Evolutionary conservation across 2,113 vertebrate species (phyloP).

Genomic region (Notarius quadriscutis): DNA sequence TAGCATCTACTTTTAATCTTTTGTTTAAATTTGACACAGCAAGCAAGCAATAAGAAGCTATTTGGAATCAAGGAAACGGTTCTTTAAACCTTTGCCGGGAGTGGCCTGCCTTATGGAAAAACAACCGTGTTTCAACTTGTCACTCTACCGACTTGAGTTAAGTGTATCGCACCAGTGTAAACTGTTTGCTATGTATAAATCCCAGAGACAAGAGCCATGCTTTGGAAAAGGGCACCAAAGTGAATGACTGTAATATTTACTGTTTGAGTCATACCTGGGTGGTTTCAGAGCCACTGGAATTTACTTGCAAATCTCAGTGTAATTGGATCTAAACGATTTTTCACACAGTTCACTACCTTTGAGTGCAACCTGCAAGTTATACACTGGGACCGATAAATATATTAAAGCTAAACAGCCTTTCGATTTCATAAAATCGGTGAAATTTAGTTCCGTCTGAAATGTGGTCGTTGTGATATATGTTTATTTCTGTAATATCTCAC

Average conservation of each 20-base stretch:
- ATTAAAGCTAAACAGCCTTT: neutral
- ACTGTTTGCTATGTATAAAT: conserved; percentile 29
- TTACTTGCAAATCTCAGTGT: neutral
- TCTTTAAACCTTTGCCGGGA: conserved; percentile 26
- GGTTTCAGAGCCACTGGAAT: conserved; percentile 16
- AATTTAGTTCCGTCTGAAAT: too few species aligned
- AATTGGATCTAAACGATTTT: conserved; percentile 2
- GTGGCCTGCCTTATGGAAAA: conserved; percentile 33
- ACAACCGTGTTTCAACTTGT: conserved; percentile 41
- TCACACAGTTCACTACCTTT: conserved; percentile 17
- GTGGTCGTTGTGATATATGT: too few species aligned
- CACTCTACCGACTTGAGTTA: conserved; percentile 28
- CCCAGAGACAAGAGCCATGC: conserved; percentile 22
- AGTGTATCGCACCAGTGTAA: conserved; percentile 37
- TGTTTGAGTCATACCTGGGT: conserved; percentile 41
- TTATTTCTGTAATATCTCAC: too few species aligned
- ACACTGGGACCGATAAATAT: neutral
- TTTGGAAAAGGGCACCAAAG: conserved; percentile 7
- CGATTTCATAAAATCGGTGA: too few species aligned
- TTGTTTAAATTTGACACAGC: conserved; percentile 6
- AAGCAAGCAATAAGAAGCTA: conserved; percentile 23
- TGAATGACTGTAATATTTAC: conserved; percentile 29
- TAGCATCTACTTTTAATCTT: neutral
- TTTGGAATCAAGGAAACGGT: conserved; percentile 26
- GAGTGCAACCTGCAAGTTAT: conserved; percentile 4